A percentile compares a stretch with the other conserved stretches of the same genome.
Conservation (phyloP, 2,888 invertebrate species). For the Lithophane leautieri region DNA sequence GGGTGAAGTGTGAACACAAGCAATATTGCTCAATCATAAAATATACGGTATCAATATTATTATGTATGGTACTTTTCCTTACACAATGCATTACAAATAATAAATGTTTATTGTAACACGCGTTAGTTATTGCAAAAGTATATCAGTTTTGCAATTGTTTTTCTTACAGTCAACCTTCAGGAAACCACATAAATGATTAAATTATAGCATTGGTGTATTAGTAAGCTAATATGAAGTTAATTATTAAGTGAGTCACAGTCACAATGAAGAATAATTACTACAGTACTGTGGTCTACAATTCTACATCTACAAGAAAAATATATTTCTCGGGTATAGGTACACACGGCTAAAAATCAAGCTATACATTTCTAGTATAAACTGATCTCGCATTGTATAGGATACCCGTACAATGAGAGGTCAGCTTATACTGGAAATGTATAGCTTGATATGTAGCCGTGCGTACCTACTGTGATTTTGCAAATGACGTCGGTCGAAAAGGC, state of each 20-base stretch:
- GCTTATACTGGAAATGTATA: no score
- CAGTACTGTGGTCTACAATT: no score
- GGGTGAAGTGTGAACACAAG: background rate
- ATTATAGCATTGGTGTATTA: background rate
- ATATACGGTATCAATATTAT: no score
- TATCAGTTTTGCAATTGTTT: constrained; percentile 12
- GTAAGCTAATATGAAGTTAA: background rate
- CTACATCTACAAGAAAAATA: background rate
- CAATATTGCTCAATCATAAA: background rate
- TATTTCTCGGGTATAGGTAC: background rate
- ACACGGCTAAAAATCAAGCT: no score
- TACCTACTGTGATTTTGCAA: background rate
- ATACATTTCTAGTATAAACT: no score
- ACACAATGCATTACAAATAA: background rate
- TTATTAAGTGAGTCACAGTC: constrained; percentile 19
- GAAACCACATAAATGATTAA: constrained; percentile 33
- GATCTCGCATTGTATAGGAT: no score
- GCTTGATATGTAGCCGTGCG: no score
- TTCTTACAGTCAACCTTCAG: constrained; percentile 3
- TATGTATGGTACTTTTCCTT: background rate
- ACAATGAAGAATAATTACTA: background rate
- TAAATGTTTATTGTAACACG: background rate
- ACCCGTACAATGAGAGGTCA: no score
- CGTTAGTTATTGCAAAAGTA: constrained; percentile 1
- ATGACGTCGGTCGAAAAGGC: background rate